Conservation (phyloP, 2,797 vertebrate genomes). For the Botia almorhae region DNA sequence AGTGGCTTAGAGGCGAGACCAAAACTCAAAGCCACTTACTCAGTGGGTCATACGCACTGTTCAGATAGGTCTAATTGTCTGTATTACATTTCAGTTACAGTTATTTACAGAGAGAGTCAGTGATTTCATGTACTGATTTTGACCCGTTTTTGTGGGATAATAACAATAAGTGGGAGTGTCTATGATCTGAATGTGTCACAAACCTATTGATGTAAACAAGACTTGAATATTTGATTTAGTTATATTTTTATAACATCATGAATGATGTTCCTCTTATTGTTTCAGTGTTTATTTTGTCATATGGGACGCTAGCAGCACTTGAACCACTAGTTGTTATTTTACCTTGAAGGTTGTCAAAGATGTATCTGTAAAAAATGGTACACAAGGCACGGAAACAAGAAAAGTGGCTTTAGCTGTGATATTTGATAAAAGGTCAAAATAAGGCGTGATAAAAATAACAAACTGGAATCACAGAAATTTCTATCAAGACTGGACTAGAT, state of each 20-base stretch:
- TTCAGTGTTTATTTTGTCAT: neutral
- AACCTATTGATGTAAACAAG: too few species aligned
- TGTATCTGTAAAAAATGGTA: neutral
- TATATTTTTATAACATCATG: too few species aligned
- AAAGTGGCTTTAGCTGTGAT: neutral
- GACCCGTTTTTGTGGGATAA: neutral
- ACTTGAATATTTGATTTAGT: too few species aligned
- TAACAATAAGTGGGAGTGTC: neutral
- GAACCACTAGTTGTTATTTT: neutral
- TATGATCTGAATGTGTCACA: too few species aligned
- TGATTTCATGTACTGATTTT: neutral
- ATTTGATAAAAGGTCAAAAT: neutral
- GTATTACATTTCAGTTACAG: neutral
- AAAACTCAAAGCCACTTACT: neutral
- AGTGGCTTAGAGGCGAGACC: conserved; percentile 6
- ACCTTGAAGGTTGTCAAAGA: neutral
- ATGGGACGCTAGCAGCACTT: neutral
- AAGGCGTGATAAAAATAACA: neutral
- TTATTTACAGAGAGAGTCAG: neutral
- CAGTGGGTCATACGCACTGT: neutral
- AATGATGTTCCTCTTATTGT: too few species aligned
- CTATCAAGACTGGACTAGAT: neutral
- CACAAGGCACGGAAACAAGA: neutral
- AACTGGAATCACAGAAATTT: neutral
- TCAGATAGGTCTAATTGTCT: neutral